Base-by-base conservation (phyloP, 1,140 invertebrate genomes). In the Homarus americanus region DNA sequence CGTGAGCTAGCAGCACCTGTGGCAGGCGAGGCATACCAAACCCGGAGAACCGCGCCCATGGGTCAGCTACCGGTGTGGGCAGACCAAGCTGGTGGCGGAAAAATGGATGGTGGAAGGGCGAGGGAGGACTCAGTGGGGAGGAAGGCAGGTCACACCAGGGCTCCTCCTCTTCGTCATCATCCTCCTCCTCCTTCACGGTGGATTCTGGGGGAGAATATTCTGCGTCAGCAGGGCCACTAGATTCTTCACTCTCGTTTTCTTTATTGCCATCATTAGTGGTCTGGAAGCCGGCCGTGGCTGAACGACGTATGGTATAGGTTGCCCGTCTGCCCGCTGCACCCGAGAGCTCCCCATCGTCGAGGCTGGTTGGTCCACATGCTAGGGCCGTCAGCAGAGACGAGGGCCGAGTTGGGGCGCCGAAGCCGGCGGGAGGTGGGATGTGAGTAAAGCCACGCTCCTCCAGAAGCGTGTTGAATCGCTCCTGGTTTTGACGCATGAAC, bases 371-470 rank as follows among this genome's bases (percentile, higher is more conserved):
- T 4, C 87, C 83, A 36, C 91, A 85, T 28, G 87, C 82, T 44
- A 90, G 87, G 28, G 76, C 92, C 20, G 76, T 78, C 82, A 92
- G 76, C 40, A 90, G 82, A 28, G 86, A 86, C 10, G 84, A 90
- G 53, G 85, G 87, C 36, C 91, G 92, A 34, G 72, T 90, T 28
- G 91, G 92, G 53, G 87, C 86, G 36, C 82, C 92, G 82, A 93
- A 93, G 69, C 90, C 93, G 17, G 90, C 87, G 20, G 92, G 92
- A 32, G 92, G 92, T 40, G 92, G 92, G 66, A 88, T 93, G 86
- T 89, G 85, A 20, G 91, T 75, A 84, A 83, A 91, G 49, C 72
- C 82, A 20, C 88, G 82, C 58, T 91, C 92, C 78, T 93, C 88
- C 79, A 91, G 82, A 17, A 89, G 86, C 3, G 82, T 24, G 63